Base-by-base conservation (phyloP, 37 sponge, comb jelly and placozoan species). In the Cladorhizidae sp. region DNA sequence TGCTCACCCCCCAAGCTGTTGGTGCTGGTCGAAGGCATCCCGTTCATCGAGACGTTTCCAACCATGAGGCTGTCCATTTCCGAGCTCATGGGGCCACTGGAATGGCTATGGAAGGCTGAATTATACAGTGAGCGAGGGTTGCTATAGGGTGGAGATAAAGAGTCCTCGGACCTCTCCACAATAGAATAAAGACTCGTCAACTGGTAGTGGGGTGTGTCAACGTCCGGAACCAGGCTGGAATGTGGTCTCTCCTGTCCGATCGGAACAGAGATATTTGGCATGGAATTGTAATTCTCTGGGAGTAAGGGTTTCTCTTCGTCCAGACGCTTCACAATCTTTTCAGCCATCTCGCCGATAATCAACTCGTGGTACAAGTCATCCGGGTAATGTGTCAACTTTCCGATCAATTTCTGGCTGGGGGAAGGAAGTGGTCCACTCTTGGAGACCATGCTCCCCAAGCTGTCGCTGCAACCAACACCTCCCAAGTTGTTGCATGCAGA, bases 251-350 rank as follows among this genome's bases (percentile, higher is more conserved):
- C 7, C 7, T 23, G 25, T 8, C 26, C 25, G 67, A 32, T 32
- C 32, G 67, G 67, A 32, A 32, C 35, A 32, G 67, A 65, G 11
- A 7, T 33, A 7, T 32, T 2, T 35, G 36, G 7, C 49, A 45
- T 45, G 49, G 49, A 5, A 45, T 45, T 45, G 9, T 12, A 45
- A 40, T 41, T 49, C 18, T 22, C 26, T 42, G 72, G 25, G 1
- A 71, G 28, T 9, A 71, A 49, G 11, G 72, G 72, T 37, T 71
- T 40, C 15, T 71, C 72, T 40, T 42, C 15, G 49, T 71, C 72
- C 49, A 71, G 41, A 14, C 22, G 6, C 9, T 71, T 14, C 23
- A 71, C 49, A 41, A 71, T 71, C 28, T 71, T 40, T 8, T 39
- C 49, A 71, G 72, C 72, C 49, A 17, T 71, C 1, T 25, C 36